Percentiles rank a stretch among this genome's conserved stretches.
These are phyloP conservation scores for Eufriesea mexicana DNA, from an alignment of 1,140 invertebrate species.

Conservation along the genomic window DNA sequence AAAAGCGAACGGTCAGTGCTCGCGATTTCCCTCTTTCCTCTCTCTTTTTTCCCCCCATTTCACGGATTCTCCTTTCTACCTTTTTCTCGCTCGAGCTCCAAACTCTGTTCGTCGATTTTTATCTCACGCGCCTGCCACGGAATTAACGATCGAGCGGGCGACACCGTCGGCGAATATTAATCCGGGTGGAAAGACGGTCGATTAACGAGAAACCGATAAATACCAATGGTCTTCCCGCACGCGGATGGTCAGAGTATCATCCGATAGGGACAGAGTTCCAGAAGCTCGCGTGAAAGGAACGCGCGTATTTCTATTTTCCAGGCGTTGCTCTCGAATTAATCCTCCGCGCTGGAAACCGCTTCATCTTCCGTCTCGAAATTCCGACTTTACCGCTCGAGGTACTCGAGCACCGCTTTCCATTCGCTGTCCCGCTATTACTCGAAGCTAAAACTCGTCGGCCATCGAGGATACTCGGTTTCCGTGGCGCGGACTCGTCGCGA, in stretches of 20 bases:
- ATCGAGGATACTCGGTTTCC: too few relatives aligned
- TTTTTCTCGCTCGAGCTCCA: neutral
- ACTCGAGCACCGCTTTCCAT: too few relatives aligned
- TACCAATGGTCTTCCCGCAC: neutral
- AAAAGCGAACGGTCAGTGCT: neutral
- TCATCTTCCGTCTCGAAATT: too few relatives aligned
- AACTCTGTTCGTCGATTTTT: slow-evolving; percentile 2
- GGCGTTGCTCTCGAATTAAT: too few relatives aligned
- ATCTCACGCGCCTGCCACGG: neutral
- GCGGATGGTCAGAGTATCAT: neutral
- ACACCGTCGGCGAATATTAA: neutral
- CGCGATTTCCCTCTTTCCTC: neutral
- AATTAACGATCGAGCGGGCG: slow-evolving; percentile 9
- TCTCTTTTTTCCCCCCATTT: neutral
- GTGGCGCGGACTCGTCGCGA: too few relatives aligned
- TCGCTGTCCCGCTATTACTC: too few relatives aligned
- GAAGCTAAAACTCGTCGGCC: too few relatives aligned
- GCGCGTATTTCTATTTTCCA: neutral
- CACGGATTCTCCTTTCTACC: neutral
- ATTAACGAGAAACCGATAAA: slow-evolving; percentile 28
- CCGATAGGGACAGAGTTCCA: neutral
- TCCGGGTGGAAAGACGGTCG: neutral
- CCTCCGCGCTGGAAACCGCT: neutral
- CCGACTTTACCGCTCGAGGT: too few relatives aligned
- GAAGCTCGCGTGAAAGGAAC: neutral